Conservation (phyloP, 2,797 vertebrate genomes). For the Limosa lapponica region DNA sequence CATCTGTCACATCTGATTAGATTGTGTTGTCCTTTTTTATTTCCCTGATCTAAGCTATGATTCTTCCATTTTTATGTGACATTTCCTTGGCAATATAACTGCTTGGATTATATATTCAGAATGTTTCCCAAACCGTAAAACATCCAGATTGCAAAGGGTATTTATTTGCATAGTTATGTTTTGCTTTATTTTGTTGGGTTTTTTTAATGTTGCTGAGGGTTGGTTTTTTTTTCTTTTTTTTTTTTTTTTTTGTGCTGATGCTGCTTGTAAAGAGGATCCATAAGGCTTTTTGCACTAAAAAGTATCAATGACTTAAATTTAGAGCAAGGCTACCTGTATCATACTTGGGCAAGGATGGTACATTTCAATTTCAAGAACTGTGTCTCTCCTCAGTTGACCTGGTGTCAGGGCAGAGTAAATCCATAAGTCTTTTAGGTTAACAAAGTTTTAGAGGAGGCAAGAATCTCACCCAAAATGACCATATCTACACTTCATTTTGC, state of each 20-base stretch:
- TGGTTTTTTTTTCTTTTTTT: too few relatives aligned
- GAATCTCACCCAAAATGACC: neutral
- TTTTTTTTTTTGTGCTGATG: neutral
- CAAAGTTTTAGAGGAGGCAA: neutral
- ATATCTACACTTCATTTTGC: too few relatives aligned
- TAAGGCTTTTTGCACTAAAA: neutral
- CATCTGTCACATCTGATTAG: constrained; percentile 67
- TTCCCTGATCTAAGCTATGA: constrained; percentile 53
- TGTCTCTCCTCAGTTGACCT: neutral
- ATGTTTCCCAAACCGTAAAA: constrained; percentile 31
- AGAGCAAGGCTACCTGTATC: neutral
- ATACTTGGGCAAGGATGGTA: neutral
- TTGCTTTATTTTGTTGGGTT: neutral
- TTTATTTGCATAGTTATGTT: constrained; percentile 41
- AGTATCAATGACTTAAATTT: neutral
- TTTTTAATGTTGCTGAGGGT: neutral
- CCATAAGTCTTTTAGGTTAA: neutral
- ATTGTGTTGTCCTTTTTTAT: constrained; percentile 62
- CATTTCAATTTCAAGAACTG: neutral
- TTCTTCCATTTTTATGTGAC: constrained; percentile 60
- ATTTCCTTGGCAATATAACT: constrained; percentile 54
- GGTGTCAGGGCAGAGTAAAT: neutral
- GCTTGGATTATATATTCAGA: constrained; percentile 36
- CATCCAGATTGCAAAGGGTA: constrained; percentile 52
- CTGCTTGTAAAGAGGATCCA: neutral